Base-by-base conservation (phyloP, 2,113 vertebrate species). In the Dipodomys stephensi region DNA sequence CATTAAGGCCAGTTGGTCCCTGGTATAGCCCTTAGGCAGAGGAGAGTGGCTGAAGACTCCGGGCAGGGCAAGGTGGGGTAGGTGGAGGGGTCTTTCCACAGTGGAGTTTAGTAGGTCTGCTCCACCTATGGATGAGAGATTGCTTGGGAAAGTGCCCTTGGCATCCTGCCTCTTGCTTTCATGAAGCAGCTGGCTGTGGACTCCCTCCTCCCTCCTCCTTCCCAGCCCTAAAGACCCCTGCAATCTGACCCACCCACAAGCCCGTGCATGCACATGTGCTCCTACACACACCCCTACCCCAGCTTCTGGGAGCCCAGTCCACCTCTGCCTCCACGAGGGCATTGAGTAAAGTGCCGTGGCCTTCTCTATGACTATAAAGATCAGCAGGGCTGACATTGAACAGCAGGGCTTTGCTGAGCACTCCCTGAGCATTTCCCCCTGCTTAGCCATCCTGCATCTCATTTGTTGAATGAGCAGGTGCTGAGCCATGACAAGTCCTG, bases 61-160 rank as follows among this genome's bases (percentile, higher is more conserved):
- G 15, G n/a, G n/a, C 68, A 39, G 19, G 19, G 2, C 22, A 3
- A 9, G 32, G 4, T 2, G 4, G 30, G 78, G 44, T 1, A 2
- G 2, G 15, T 20, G 6, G 27, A 19, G 18, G n/a, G n/a, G 22
- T n/a, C 9, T 4, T 0, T 18, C 39, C 20, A 3, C 32, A 82
- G 81, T 80, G 57, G 65, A 86, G 81, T 84, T 91, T 68, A 27
- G 30, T 68, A 27, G 30, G 68, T n/a, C 86, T 62, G 77, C 32
- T 53, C 72, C 71, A 57, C 74, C 65, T 87, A 15, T 22, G 69
- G 85, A 76, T 35, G 76, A 76, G 27, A 69, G 65, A 44, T 25
- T 32, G 78, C 76, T n/a, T 28, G 72, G 67, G 72, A 92, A 46
- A 22, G 1, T 30, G 57, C 57, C 49, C 68, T 49, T 49, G 53